Evolutionary conservation across 2,113 vertebrate genomes (phyloP).

Genomic region (Bothrops jararaca): DNA sequence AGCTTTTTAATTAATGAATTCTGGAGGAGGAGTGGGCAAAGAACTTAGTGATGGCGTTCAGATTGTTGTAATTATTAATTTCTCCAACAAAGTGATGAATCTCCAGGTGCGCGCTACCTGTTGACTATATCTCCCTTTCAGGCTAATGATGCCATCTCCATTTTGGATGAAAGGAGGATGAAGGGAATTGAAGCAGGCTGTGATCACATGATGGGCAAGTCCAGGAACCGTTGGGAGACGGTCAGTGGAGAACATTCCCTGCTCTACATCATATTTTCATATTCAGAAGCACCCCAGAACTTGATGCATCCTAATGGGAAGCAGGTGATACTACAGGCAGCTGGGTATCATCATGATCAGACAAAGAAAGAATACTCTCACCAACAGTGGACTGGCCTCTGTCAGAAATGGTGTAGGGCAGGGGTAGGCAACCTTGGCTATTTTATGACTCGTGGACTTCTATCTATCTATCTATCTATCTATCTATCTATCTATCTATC

Average conservation of each 20-base stretch:
- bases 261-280: not conserved
- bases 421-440: too few species aligned
- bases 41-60: conserved; percentile 49
- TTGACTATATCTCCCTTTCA: conserved; percentile 20
- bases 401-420: too few species aligned
- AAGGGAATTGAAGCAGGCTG: conserved; percentile 43
- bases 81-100: conserved; percentile 55
- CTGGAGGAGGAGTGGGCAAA: conserved; percentile 20
- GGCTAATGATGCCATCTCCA: conserved; percentile 32
- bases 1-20: conserved; percentile 52
- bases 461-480: too few species aligned
- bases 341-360: too few species aligned
- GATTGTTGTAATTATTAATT: conserved; percentile 61
- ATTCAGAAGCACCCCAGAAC: not conserved
- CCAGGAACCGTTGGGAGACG: conserved; percentile 13
- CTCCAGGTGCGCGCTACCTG: conserved; percentile 47
- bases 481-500: too few species aligned
- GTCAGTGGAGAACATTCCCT: conserved; percentile 30
- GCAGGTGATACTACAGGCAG: not conserved
- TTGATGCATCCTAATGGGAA: not conserved
- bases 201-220: conserved; percentile 36
- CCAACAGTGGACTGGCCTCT: too few species aligned
- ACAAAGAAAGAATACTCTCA: too few species aligned
- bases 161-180: conserved; percentile 40
- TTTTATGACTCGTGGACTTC: too few species aligned